phyloP scores from a whole-genome alignment of 2,113 vertebrate species.

The Gallinago paraguaiae region DNA sequence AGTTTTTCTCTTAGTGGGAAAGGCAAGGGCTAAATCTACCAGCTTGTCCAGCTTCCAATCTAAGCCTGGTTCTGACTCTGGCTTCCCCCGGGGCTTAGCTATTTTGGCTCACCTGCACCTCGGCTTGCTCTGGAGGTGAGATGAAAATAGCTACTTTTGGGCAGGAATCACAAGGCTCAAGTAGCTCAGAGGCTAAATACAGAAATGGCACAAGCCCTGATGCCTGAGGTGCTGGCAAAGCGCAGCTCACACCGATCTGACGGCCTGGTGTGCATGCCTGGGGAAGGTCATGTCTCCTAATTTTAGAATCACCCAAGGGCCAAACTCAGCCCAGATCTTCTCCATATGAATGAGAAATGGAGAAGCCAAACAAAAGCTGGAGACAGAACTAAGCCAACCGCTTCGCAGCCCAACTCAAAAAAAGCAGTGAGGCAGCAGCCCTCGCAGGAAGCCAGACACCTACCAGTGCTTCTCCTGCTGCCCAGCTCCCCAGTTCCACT shows the following conservation, averaged over 20 bases:
- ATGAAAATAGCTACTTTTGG: not conserved
- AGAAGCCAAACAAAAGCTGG: not conserved
- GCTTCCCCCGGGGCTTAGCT: not conserved
- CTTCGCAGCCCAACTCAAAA: not conserved
- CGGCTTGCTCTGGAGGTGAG: not conserved
- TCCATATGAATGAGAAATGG: not conserved
- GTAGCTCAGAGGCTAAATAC: not conserved
- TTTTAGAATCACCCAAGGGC: not conserved
- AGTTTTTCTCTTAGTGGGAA: not conserved
- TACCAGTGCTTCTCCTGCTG: not conserved
- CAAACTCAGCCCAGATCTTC: not conserved
- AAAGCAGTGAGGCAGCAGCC: not conserved
- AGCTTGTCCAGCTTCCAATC: not conserved
- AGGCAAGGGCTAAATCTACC: not conserved
- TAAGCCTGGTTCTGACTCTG: not conserved
- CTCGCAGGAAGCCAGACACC: not conserved
- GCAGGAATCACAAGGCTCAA: not conserved
- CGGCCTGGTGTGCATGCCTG: not conserved
- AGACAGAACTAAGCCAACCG: not conserved
- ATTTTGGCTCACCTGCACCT: slow-evolving; percentile 26
- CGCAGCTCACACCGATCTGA: not conserved
- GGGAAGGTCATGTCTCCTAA: not conserved
- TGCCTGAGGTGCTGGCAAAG: not conserved
- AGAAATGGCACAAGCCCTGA: not conserved
- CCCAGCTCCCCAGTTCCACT: not conserved